phyloP scores from a whole-genome alignment of 2,797 vertebrate species.

The Myiothlypis coronata region DNA sequence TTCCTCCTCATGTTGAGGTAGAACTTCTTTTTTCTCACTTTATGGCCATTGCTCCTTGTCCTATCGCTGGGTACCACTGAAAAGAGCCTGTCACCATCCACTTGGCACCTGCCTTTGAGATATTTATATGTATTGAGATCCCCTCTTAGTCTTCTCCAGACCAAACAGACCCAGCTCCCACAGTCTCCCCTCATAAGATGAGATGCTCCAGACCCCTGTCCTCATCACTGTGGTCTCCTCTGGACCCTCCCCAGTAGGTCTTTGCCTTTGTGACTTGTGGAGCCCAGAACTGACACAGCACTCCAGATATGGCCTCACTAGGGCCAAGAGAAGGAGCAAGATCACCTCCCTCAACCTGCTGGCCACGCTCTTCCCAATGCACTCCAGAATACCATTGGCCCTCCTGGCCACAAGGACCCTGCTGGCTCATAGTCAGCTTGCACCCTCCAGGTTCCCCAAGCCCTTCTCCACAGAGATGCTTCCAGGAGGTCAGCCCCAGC shows the following conservation, averaged over 20 bases:
- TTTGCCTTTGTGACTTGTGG: neutral
- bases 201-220: neutral
- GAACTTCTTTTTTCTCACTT: neutral
- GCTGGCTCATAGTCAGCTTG: neutral
- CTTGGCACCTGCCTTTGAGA: neutral
- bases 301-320: neutral
- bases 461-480: neutral
- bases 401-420: neutral
- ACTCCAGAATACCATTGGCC: too few relatives aligned
- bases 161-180: neutral
- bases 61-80: neutral
- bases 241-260: neutral
- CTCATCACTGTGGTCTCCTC: neutral
- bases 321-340: rapidly evolving
- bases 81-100: neutral
- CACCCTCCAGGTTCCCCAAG: neutral
- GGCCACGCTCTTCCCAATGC: neutral
- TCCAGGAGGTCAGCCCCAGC: neutral
- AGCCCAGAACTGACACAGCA: neutral
- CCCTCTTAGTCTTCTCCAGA: neutral
- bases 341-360: neutral
- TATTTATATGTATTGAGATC: neutral
- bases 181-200: neutral
- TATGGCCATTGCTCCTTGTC: neutral
- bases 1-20: neutral